Conservation (phyloP, 2,888 invertebrate genomes). For the Leucozona laternaria region DNA sequence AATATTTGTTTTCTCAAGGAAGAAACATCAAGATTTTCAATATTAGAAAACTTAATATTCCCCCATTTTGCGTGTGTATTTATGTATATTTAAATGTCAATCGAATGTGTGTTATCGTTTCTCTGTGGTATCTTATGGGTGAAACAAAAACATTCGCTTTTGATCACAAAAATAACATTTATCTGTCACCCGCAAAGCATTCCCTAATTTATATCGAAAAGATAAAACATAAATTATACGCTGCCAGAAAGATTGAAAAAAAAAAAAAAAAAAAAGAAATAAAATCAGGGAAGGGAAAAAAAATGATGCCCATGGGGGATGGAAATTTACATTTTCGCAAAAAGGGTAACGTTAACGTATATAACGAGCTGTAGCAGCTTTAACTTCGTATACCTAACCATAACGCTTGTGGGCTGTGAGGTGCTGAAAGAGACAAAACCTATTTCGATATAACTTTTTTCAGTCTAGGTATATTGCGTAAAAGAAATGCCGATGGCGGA, state of each 20-base stretch:
- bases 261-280: constrained; percentile 6
- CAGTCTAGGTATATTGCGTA: background rate
- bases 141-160: constrained; percentile 42
- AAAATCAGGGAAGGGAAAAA: constrained; percentile 8
- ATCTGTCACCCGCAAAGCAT: constrained; percentile 58
- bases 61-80: background rate
- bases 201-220: constrained; percentile 62
- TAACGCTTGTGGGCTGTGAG: constrained; percentile 8
- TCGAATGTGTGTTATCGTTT: constrained; percentile 27
- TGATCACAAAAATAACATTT: constrained; percentile 30
- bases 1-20: constrained; percentile 39
- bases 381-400: constrained; percentile 10
- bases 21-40: constrained; percentile 42
- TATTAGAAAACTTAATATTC: constrained; percentile 43
- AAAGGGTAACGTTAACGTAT: constrained; percentile 35
- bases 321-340: constrained; percentile 21
- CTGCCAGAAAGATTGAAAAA: background rate
- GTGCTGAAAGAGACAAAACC: constrained; percentile 30
- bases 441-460: background rate
- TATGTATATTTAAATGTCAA: constrained; percentile 52
- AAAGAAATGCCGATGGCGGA: constrained; percentile 17
- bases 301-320: constrained; percentile 28
- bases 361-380: constrained; percentile 26
- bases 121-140: background rate
- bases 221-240: constrained; percentile 60